phyloP scores from a whole-genome alignment of 2,797 vertebrate species.

The Oreortyx pictus region DNA sequence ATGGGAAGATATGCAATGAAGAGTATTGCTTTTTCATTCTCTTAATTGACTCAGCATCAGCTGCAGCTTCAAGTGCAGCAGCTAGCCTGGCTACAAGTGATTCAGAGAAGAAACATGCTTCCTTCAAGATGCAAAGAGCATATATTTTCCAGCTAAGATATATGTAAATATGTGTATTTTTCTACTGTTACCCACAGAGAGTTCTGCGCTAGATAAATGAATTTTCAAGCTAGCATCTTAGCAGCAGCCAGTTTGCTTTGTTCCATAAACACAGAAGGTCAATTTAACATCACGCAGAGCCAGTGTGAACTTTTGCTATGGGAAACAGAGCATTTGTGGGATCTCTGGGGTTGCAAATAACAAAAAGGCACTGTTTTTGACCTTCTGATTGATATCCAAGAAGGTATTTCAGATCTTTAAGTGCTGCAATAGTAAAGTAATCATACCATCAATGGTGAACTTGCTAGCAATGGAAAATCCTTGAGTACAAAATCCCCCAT shows the following conservation, averaged over 20 bases:
- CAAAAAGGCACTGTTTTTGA: not conserved
- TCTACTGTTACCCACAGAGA: not conserved
- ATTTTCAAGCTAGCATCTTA: not conserved
- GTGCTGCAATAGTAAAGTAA: not conserved
- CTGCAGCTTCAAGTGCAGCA: not conserved
- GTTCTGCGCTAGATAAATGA: not conserved
- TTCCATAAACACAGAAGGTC: not conserved
- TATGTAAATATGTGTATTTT: not conserved
- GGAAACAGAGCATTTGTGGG: not conserved
- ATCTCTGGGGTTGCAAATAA: not conserved
- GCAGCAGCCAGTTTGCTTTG: not conserved
- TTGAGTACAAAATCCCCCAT: slow-evolving; percentile 8
- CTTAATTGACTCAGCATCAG: not conserved
- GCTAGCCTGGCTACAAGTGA: not conserved
- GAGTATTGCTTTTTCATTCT: not conserved
- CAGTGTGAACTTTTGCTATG: not conserved
- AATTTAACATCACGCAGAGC: not conserved
- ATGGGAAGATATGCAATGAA: not conserved
- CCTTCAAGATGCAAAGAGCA: not conserved
- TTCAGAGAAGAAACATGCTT: not conserved
- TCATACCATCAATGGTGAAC: not conserved
- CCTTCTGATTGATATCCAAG: not conserved
- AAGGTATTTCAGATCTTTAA: not conserved
- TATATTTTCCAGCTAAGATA: not conserved
- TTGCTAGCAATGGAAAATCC: slow-evolving; percentile 2